Percentiles rank a stretch among this genome's conserved stretches.
These are phyloP conservation scores for Morone chrysops DNA, from an alignment of 2,113 vertebrate genomes.

Conservation along the genomic window DNA sequence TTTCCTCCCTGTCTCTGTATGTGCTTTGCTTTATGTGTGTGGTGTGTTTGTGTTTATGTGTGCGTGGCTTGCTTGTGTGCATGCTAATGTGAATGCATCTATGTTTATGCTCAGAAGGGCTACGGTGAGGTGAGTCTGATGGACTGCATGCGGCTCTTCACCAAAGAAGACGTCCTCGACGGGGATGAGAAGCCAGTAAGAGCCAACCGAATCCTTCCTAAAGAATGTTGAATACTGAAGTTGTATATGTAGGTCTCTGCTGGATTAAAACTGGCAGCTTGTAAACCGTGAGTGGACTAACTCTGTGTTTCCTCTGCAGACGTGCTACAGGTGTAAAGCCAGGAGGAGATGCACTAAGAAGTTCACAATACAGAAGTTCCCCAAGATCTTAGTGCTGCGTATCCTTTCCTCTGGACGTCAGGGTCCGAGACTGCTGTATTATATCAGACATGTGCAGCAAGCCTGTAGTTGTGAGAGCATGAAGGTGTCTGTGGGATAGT, in stretches of 20 bases:
- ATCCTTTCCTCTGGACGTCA: conserved; percentile 84
- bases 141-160: conserved; percentile 98
- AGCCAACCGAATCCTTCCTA: background rate
- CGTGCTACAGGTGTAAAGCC: conserved; percentile 95
- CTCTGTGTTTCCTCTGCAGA: conserved; percentile 81
- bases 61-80: conserved; percentile 39
- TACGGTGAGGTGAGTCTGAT: conserved; percentile 94
- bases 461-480: background rate
- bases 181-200: conserved; percentile 96
- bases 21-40: conserved; percentile 46
- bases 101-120: conserved; percentile 87
- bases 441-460: background rate
- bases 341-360: conserved; percentile 97
- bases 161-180: conserved; percentile 97
- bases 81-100: conserved; percentile 64
- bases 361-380: conserved; percentile 98
- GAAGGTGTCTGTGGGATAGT: background rate
- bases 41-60: conserved; percentile 32
- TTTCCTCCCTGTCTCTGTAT: conserved; percentile 44
- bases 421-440: background rate
- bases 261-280: background rate
- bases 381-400: conserved; percentile 98
- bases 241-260: background rate
- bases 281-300: background rate
- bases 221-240: background rate